Conservation (phyloP, 2,888 invertebrate genomes). For the Ectropis crepuscularia region DNA sequence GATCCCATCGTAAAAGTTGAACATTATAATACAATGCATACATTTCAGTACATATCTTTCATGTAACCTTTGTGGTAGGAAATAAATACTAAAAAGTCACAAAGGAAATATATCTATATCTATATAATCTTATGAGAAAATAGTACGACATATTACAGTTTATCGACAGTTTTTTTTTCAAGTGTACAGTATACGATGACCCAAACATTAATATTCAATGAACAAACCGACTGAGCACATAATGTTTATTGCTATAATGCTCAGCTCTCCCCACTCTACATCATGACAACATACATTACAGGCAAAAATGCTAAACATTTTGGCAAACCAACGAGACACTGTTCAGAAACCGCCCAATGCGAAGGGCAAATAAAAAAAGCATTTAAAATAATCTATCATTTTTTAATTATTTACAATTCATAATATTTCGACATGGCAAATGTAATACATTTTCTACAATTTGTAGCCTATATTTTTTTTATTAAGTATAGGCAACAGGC, state of each 20-base stretch:
- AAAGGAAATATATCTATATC: no score
- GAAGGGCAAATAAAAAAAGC: neutral
- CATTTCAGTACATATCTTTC: no score
- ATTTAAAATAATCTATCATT: neutral
- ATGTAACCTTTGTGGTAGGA: no score
- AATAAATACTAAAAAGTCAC: no score
- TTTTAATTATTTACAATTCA: no score
- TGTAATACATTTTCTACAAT: neutral
- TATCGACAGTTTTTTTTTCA: neutral
- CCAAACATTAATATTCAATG: conserved; percentile 18
- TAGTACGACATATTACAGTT: neutral
- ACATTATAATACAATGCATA: no score
- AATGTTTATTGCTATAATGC: conserved; percentile 32
- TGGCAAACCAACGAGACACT: neutral
- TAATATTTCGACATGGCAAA: neutral
- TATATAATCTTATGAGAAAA: no score
- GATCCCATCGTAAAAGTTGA: no score
- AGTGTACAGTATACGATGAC: conserved; percentile 26
- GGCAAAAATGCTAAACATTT: neutral
- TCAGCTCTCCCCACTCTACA: conserved; percentile 28
- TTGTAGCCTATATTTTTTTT: neutral
- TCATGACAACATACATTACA: conserved; percentile 13
- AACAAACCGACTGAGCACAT: conserved; percentile 26
- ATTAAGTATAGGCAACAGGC: neutral
- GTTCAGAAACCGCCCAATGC: neutral